phyloP scores from a whole-genome alignment of 2,113 vertebrate species.

The Catharus fuscescens region DNA sequence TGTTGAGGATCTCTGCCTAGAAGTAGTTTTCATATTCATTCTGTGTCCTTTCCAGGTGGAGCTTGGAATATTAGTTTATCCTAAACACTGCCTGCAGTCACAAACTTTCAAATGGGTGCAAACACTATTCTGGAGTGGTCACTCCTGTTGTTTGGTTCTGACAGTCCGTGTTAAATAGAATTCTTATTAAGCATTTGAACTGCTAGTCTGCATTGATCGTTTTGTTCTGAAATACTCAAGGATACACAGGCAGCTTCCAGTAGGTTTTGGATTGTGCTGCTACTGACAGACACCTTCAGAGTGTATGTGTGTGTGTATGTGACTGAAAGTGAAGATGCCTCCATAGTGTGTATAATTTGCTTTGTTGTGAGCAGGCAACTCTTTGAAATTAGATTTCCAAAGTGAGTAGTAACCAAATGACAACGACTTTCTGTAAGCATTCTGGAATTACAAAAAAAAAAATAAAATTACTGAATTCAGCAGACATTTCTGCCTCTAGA shows the following conservation, averaged over 20 bases:
- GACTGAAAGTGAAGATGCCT: neutral
- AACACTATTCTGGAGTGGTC: neutral
- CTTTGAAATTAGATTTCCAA: neutral
- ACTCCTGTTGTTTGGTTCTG: neutral
- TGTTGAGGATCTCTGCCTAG: neutral
- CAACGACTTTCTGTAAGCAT: neutral
- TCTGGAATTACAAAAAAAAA: neutral
- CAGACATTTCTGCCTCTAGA: neutral
- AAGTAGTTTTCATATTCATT: neutral
- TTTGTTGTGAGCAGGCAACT: neutral
- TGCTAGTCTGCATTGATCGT: accelerated
- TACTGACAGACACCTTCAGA: neutral
- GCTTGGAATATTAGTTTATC: neutral
- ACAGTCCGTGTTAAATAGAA: neutral
- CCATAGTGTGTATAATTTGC: neutral
- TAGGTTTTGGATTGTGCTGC: neutral
- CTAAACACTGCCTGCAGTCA: neutral
- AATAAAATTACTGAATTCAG: neutral
- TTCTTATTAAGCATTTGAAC: neutral
- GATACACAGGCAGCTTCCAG: neutral
- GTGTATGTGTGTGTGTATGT: neutral
- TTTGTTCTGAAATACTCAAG: neutral
- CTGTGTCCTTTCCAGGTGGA: neutral
- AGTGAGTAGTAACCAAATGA: neutral
- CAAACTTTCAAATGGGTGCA: neutral